These are phyloP conservation scores for Ectropis grisescens DNA, from an alignment of 1,140 invertebrate genomes.

Conservation along the genomic window DNA sequence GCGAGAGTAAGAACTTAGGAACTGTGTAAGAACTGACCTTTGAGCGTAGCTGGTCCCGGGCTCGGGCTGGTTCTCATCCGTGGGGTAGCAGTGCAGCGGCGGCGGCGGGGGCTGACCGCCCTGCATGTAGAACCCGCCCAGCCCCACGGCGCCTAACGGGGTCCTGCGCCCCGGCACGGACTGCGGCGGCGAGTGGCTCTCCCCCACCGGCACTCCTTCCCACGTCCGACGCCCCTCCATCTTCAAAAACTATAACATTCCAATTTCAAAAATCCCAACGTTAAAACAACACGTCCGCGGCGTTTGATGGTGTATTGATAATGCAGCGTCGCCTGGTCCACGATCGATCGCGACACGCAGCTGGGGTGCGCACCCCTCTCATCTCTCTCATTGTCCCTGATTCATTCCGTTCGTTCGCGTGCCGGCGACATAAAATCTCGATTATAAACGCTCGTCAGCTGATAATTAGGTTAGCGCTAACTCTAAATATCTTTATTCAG, in stretches of 20 bases:
- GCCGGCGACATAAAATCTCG: slow-evolving; percentile 9
- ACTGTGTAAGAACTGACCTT: no score
- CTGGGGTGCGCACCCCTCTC: slow-evolving; percentile 65
- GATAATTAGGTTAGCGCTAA: slow-evolving; percentile 9
- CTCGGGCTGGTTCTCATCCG: slow-evolving; percentile 86
- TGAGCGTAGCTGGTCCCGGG: slow-evolving; percentile 66
- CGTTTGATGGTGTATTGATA: slow-evolving; percentile 16
- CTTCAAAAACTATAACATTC: slow-evolving; percentile 15
- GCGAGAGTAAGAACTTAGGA: no score
- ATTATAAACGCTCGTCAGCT: slow-evolving; percentile 12
- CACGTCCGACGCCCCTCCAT: slow-evolving; percentile 61
- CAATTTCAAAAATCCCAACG: no score
- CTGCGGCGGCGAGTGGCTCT: slow-evolving; percentile 70
- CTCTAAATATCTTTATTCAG: no score
- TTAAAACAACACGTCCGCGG: no score
- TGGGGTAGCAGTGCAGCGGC: slow-evolving; percentile 71
- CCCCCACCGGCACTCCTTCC: slow-evolving; percentile 57
- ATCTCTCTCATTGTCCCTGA: slow-evolving; percentile 61
- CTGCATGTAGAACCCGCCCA: slow-evolving; percentile 84
- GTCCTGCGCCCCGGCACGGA: slow-evolving; percentile 81
- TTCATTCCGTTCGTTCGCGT: slow-evolving; percentile 36
- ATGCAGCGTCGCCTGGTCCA: slow-evolving; percentile 56
- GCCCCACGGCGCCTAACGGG: slow-evolving; percentile 83
- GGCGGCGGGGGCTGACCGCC: slow-evolving; percentile 71
- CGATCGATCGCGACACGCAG: slow-evolving; percentile 62